phyloP scores from a whole-genome alignment of 2,888 invertebrate genomes.

The Miltochrista miniata region DNA sequence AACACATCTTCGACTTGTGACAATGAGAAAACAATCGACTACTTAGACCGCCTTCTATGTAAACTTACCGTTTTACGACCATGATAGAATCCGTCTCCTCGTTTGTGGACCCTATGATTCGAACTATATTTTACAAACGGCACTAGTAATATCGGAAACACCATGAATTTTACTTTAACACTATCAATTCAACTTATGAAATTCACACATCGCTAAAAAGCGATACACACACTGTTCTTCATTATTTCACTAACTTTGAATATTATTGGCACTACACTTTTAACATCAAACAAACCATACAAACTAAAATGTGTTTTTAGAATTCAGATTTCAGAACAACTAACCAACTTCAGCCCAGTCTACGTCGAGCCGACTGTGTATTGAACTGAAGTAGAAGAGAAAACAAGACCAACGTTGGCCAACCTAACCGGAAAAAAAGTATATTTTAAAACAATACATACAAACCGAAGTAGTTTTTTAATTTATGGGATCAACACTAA shows the following conservation, averaged over 20 bases:
- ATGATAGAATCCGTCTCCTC: constrained; percentile 83
- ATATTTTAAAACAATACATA: background rate
- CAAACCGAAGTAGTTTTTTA: too few relatives aligned
- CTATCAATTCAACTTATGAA: constrained; percentile 73
- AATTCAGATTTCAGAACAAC: constrained; percentile 22
- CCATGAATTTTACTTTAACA: constrained; percentile 78
- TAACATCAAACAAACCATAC: constrained; percentile 64
- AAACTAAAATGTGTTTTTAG: constrained; percentile 60
- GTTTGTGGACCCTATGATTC: constrained; percentile 83
- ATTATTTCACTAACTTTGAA: constrained; percentile 67
- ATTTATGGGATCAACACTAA: too few relatives aligned
- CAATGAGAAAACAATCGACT: constrained; percentile 20
- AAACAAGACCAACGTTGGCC: constrained; percentile 28
- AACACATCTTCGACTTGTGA: constrained; percentile 1
- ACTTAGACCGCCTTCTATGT: constrained; percentile 46
- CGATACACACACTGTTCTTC: constrained; percentile 74
- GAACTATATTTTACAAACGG: constrained; percentile 72
- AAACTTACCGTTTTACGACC: constrained; percentile 83
- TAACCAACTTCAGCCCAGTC: constrained; percentile 34
- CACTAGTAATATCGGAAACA: constrained; percentile 75
- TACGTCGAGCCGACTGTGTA: background rate
- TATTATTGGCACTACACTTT: constrained; percentile 70
- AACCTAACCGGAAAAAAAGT: constrained; percentile 25
- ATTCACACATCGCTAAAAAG: constrained; percentile 80
- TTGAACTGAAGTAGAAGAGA: constrained; percentile 17